Evolutionary conservation across 2,113 vertebrate genomes (phyloP), one percentile per base, ranked within the genome.

Genomic region (Herpetotheres cachinnans): DNA sequence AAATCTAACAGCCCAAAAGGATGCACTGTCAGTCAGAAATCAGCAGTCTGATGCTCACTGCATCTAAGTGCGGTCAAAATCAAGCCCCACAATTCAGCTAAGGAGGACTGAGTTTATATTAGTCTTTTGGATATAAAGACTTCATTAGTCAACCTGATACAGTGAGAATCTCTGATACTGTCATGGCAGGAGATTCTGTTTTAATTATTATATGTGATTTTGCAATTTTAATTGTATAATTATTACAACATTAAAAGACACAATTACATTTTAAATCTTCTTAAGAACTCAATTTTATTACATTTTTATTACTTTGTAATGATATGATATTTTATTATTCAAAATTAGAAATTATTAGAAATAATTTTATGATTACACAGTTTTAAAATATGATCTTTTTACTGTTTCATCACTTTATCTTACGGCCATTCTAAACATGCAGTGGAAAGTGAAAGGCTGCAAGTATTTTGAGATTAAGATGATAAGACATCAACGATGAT

Each of bases 221-320:
- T 96, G 56, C 86, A 95, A 95, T 97, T 97, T 97, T 96, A 98
- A 97, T 96, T 97, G 70, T 91, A 71, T 67, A 96, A 76, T 96
- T 97, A 97, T 97, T 89, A 69, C 47, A 93, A 92, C 78, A 94
- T 96, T 98, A 95, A 97, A 97, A 95, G 73, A 93, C 72, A 81
- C 55, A 76, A 87, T 98, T 97, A 96, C 91, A 93, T 94, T 97
- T 97, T 97, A 97, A 98, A 95, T 96, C 96, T 97, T 91, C 86
- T 88, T 94, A 97, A 97, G 96, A 95, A 94, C 71, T 95, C 86
- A 80, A 25, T 92, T 98, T 97, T 97, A 98, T 97, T 97, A 94
- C 95, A 67, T 94, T 97, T 98, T 98, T 97, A 98, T 97, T 96
- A 96, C 96, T 97, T 97, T 87, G 54, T 97, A 98, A 98, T 96